Evolutionary conservation across 2,888 invertebrate species (phyloP), one percentile per base, ranked within the genome.

Genomic region (Drosophila suboccidentalis): DNA sequence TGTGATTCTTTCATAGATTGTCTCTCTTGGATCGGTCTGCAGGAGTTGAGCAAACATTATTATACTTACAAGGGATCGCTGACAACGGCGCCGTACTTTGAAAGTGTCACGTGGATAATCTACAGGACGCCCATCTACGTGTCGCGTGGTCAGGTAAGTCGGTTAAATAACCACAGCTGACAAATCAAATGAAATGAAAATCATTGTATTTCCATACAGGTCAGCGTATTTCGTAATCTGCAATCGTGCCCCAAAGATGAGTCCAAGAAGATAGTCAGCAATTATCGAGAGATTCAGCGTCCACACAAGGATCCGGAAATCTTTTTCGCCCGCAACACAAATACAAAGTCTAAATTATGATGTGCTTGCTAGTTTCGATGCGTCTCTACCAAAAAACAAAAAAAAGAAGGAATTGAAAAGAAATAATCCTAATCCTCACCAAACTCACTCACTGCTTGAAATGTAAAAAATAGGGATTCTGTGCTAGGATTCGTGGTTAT

Each of bases 41-140:
- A 94, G 76, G 95, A 95, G 82, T 93, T 95, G 62, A 94, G 94
- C 79, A 95, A 95, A 82, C 95, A 94, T 78, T 96, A 96, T 89
- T 95, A 95, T 60, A 95, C 96, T 0, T 96, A 96, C 90, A 95
- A 95, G 89, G 96, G 96, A 4, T 96, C 96, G 0, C 90, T 96
- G 71, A 96, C 96, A 3, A 96, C 96, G 4, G 95, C 95, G 57
- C 96, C 96, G 0, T 96, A 95, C 88, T 94, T 95, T 47, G 96
- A 96, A 86, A 95, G 95, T 82, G 96, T 96, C 50, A 95, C 95
- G 4, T 96, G 96, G 96, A 96, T 96, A 71, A 94, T 96, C 64
- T 95, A 95, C 82, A 94, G 95, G 62, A 95, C 94, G 53, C 95
- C 96, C 4, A 94, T 96, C 63, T 94, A 95, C 78, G 94, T 96